Percentiles rank a stretch among this genome's conserved stretches.
Conservation (phyloP, 2,797 vertebrate genomes). For the Tragopan temminckii region DNA sequence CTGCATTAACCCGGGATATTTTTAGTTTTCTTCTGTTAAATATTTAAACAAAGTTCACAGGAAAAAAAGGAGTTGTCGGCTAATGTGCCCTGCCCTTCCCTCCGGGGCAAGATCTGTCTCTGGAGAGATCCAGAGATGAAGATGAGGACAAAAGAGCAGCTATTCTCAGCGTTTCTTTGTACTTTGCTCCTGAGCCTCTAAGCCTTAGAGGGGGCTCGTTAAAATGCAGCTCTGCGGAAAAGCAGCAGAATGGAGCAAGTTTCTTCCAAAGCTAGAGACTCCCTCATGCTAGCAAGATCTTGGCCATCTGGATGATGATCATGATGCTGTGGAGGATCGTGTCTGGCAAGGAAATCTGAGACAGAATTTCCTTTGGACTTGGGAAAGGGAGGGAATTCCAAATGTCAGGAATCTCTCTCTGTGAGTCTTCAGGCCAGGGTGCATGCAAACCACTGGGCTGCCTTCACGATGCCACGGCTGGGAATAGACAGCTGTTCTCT, state of each 20-base stretch:
- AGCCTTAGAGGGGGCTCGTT: conserved; percentile 4
- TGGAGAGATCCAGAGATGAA: conserved; percentile 61
- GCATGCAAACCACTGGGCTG: accelerated
- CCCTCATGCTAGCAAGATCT: background rate
- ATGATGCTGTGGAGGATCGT: background rate
- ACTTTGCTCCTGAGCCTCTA: conserved; percentile 44
- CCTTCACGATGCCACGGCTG: background rate
- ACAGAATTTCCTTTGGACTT: conserved; percentile 1
- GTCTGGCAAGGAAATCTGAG: conserved; percentile 5
- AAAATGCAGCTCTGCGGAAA: conserved; percentile 58
- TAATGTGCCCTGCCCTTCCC: conserved; percentile 66
- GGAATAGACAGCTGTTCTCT: background rate
- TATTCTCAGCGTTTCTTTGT: conserved; percentile 70
- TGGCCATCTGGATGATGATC: conserved; percentile 59
- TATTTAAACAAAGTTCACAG: conserved; percentile 78
- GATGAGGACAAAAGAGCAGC: conserved; percentile 58
- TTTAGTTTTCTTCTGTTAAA: conserved; percentile 77
- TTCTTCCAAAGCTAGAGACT: conserved; percentile 19
- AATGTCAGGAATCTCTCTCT: background rate
- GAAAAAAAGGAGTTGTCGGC: conserved; percentile 57
- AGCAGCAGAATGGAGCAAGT: conserved; percentile 22
- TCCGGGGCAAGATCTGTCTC: conserved; percentile 58
- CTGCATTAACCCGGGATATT: conserved; percentile 72
- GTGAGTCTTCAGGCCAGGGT: background rate
- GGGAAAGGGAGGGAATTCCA: conserved; percentile 21